Base-by-base conservation (phyloP, 1,140 invertebrate species). In the Holotrichia oblita region DNA sequence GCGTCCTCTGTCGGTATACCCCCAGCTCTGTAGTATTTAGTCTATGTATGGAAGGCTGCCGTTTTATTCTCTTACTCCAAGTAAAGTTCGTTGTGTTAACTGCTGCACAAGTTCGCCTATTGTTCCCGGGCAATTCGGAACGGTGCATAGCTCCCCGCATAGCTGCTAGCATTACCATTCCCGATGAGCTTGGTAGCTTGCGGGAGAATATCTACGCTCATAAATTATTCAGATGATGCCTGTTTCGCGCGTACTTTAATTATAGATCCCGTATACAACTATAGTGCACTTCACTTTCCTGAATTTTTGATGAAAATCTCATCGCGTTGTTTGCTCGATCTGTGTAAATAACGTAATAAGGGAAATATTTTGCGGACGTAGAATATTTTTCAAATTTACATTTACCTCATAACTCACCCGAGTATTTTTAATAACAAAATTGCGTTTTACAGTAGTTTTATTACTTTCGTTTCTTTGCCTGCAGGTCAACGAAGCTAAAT, bases 401-500 rank as follows among this genome's bases (percentile, higher is more conserved):
- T 34, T 34, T 4, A 34, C 4, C 1, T 34, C 27, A 4, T 34
- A 34, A 34, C 27, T 34, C 27, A 34, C 4, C 27, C 27, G 27
- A 34, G 27, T 34, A 34, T 34, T 34, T 34, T 34, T 34, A 34
- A 34, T 34, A 34, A 34, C 27, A 4, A 34, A 34, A 34, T 34
- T 34, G 27, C 27, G 27, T 34, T 34, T 34, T 34, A 1, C 27
- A 1, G 1, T 1, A 34, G 1, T 34, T 34, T 34, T 34, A 34
- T 34, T 34, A 27, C 22, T 69, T 14, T 27, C 61, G 22, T 69
- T 69, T 7, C 22, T 34, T 69, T 69, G 22, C 22, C 22, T 24
- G 22, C 83, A 94, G 92, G 89, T 94, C 73, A 89, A 92, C 77
- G 93, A 94, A 80, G 92, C 93, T 81, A 92, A 93, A 80, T 96